Evolutionary conservation across 2,113 vertebrate genomes (phyloP).

Genomic region (Bos indicus): DNA sequence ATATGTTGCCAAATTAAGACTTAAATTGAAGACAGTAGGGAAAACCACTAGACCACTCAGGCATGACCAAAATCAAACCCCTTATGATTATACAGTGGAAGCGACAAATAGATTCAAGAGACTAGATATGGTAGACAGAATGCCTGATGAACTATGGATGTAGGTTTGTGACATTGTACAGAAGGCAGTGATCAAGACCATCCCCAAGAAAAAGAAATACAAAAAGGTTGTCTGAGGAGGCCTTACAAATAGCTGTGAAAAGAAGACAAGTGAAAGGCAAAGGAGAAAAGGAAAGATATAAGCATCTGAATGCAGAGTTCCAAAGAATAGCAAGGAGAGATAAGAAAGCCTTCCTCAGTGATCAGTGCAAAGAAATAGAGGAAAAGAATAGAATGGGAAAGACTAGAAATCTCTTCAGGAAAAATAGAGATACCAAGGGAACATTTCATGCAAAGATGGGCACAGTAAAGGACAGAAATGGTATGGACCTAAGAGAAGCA

Average conservation of each 20-base stretch:
- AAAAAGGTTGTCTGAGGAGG: background rate
- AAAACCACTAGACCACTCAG: background rate
- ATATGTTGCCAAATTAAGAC: background rate
- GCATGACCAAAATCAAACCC: background rate
- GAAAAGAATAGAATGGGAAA: background rate
- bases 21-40: background rate
- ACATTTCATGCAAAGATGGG: background rate
- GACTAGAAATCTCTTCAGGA: background rate
- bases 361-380: background rate
- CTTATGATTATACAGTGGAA: background rate
- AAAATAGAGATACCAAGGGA: background rate
- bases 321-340: background rate
- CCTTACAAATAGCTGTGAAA: background rate
- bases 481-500: background rate
- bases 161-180: background rate
- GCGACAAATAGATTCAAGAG: background rate
- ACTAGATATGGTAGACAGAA: background rate
- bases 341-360: background rate
- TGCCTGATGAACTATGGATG: background rate
- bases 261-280: background rate
- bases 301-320: background rate
- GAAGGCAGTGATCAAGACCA: background rate
- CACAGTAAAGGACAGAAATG: background rate
- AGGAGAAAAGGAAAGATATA: background rate
- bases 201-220: background rate